Percentiles rank a stretch among this genome's conserved stretches.
These are phyloP conservation scores for Xerus rutilus DNA, from an alignment of 2,797 vertebrate genomes.

Conservation along the genomic window DNA sequence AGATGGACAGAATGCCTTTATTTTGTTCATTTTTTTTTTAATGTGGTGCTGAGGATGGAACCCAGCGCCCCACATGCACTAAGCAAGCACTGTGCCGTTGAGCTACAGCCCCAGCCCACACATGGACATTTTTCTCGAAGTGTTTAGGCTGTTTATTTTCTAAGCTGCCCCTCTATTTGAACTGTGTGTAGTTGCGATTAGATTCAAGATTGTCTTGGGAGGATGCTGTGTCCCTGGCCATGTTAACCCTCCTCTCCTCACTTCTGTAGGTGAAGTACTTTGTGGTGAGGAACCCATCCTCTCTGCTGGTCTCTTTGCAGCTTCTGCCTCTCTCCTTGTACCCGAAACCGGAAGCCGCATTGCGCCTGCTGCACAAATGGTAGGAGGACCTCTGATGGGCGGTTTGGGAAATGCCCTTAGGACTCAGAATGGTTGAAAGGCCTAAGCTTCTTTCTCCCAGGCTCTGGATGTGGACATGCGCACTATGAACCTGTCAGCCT, in stretches of 20 bases:
- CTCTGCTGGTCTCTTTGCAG: conserved; percentile 94
- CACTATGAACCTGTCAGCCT: rapidly evolving
- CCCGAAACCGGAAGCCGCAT: conserved; percentile 92
- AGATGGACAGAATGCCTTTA: too few relatives aligned
- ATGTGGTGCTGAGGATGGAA: too few relatives aligned
- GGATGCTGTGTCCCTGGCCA: not conserved
- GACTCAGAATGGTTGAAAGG: not conserved
- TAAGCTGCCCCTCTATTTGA: not conserved
- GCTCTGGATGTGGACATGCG: rapidly evolving
- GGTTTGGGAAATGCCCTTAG: not conserved
- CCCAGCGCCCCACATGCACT: too few relatives aligned
- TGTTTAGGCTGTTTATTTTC: rapidly evolving
- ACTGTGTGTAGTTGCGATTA: not conserved
- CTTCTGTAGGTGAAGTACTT: conserved; percentile 93
- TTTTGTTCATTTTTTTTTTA: too few relatives aligned
- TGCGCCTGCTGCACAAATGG: conserved; percentile 96
- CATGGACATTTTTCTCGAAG: not conserved
- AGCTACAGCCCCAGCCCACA: not conserved
- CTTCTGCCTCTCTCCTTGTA: conserved; percentile 94
- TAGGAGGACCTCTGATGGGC: conserved; percentile 77
- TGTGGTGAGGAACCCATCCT: conserved; percentile 95
- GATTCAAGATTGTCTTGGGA: not conserved
- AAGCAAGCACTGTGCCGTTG: too few relatives aligned
- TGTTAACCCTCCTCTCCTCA: conserved; percentile 72
- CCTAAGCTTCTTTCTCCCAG: not conserved